Base-by-base conservation (phyloP, 2,113 vertebrate species). In the Brachirus orientalis region DNA sequence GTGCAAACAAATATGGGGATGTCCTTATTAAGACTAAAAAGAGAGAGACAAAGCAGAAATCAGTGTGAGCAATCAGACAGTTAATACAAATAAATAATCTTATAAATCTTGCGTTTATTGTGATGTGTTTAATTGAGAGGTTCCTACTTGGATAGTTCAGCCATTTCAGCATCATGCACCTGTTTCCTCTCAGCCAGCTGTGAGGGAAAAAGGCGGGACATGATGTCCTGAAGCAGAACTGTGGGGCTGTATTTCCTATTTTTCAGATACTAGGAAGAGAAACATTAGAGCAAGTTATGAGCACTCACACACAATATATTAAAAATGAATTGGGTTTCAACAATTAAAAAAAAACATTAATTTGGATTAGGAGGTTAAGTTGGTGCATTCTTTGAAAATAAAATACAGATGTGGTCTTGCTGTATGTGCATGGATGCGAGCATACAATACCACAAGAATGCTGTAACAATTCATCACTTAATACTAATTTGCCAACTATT, bases 1-100 rank as follows among this genome's bases (percentile, higher is more conserved):
- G 94, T 95, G 91, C 96, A 97, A 17, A 97, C 95, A 0, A 97
- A 96, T 85, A 97, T 95, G 9, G 95, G 96, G 77, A 97, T 93
- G 72, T 94, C 94, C 73, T 90, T 94, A 16, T 93, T 95, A 20
- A 96, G 89, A 77, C 96, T 97, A 59, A 3, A 60, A 14, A 48
- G 33, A 17, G 40, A 45, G 10, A 59, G 37, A 53, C 0, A 47
- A 14, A 52, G 6, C 17, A 20, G 6, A 10, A 19, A 16, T 48
- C 28, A 37, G n/a, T 8, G 13, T 14, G 12, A 7, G 1, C n/a
- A 10, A 14, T 16, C 17, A 8, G 16, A 17, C 6, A 14, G 20
- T 18, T 4, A 3, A 8, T 14, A 45, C 1, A 28, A 48, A 6
- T n/a, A 18, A n/a, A n/a, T n/a, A n/a, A n/a, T n/a, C n/a, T n/a